These are phyloP conservation scores for Anguilla rostrata DNA, from an alignment of 2,113 vertebrate species.

Conservation along the genomic window DNA sequence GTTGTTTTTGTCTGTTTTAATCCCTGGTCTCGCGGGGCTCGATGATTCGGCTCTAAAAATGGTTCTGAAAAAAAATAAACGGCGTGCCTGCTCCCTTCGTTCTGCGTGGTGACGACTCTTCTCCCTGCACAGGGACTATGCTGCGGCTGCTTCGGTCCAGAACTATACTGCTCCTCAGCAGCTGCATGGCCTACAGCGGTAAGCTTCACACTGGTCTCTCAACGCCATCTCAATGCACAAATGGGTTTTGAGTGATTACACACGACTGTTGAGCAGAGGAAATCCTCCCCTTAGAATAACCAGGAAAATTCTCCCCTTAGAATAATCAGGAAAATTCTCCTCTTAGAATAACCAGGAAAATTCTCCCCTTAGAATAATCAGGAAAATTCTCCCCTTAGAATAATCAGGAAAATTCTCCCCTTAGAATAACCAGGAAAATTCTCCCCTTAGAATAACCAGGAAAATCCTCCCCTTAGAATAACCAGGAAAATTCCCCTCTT, in stretches of 20 bases:
- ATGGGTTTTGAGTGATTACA: not conserved
- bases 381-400: no score
- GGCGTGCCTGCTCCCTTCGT: not conserved
- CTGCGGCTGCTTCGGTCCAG: conserved; percentile 80
- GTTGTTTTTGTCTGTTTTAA: not conserved
- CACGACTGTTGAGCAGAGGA: no score
- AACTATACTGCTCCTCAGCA: conserved; percentile 84
- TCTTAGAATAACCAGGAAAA: no score
- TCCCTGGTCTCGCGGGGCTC: not conserved
- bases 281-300: no score
- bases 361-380: no score
- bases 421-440: no score
- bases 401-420: no score
- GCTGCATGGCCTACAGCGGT: conserved; percentile 95
- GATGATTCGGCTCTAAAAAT: not conserved
- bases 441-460: no score
- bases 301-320: no score
- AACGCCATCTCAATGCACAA: not conserved
- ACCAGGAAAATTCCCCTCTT: no score
- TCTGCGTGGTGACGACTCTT: conserved; percentile 9
- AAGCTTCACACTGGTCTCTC: conserved; percentile 34
- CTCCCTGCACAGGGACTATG: conserved; percentile 75
- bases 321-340: no score
- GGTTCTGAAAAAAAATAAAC: not conserved
- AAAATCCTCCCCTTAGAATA: no score